Percentiles rank a stretch among this genome's conserved stretches.
phyloP scores from a whole-genome alignment of 2,888 invertebrate genomes.

The Macaria liturata region DNA sequence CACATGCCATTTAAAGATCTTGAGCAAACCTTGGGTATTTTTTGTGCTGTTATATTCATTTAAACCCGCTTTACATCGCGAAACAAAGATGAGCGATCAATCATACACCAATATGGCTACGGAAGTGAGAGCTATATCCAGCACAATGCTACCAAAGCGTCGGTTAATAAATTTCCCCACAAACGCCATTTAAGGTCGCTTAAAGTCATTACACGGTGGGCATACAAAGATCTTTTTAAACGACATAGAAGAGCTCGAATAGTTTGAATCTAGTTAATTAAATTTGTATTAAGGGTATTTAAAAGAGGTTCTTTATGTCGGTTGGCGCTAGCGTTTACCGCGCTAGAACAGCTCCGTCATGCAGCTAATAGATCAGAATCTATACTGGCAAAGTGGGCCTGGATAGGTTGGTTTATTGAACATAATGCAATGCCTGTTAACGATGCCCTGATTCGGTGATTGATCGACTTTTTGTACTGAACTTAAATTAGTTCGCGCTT shows the following conservation, averaged over 20 bases:
- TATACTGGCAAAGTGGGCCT: constrained; percentile 64
- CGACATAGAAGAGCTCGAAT: constrained; percentile 64
- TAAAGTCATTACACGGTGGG: constrained; percentile 77
- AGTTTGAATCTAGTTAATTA: constrained; percentile 75
- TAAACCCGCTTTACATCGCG: constrained; percentile 10
- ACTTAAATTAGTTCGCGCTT: constrained; percentile 60
- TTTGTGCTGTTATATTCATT: constrained; percentile 9
- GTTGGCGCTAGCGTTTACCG: constrained; percentile 75
- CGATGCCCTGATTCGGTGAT: constrained; percentile 77
- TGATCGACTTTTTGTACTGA: constrained; percentile 69
- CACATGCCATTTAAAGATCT: constrained; percentile 1
- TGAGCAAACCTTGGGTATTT: background rate
- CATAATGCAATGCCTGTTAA: constrained; percentile 75
- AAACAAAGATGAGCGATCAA: constrained; percentile 41
- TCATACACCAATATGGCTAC: constrained; percentile 56
- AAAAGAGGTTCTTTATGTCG: constrained; percentile 73
- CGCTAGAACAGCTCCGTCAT: constrained; percentile 64
- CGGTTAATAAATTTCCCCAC: constrained; percentile 73
- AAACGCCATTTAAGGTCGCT: constrained; percentile 67
- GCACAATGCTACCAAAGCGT: constrained; percentile 63
- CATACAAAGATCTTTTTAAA: constrained; percentile 74
- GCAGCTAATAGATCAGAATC: constrained; percentile 79
- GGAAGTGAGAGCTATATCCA: constrained; percentile 58
- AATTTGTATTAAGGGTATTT: constrained; percentile 74
- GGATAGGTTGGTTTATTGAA: constrained; percentile 71